A percentile compares a stretch with the other conserved stretches of the same genome.
Evolutionary conservation across 2,888 invertebrate genomes (phyloP).

Genomic region (Leptinotarsa peninsularis): DNA sequence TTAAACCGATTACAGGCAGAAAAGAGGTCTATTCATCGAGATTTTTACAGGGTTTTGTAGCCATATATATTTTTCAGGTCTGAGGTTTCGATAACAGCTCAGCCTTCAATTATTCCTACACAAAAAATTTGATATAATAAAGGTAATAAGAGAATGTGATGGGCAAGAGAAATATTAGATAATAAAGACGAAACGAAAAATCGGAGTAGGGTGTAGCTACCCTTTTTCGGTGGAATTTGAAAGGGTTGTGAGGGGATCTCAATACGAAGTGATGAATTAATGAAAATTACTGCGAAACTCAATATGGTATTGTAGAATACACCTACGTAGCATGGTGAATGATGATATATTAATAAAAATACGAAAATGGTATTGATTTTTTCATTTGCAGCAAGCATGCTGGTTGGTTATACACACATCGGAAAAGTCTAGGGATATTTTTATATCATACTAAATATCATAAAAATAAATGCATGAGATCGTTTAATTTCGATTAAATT

Average conservation of each 20-base stretch:
- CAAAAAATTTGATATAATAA: slow-evolving; percentile 38
- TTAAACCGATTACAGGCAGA: slow-evolving; percentile 56
- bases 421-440: no score
- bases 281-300: slow-evolving; percentile 47
- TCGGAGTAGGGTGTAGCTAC: slow-evolving; percentile 41
- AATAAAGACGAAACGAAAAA: slow-evolving; percentile 46
- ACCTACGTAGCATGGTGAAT: slow-evolving; percentile 5
- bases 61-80: slow-evolving; percentile 24
- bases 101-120: slow-evolving; percentile 9
- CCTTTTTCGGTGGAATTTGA: slow-evolving; percentile 47
- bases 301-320: slow-evolving; percentile 38
- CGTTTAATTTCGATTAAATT: no score
- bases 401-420: not conserved
- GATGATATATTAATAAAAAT: slow-evolving; percentile 9
- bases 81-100: slow-evolving; percentile 2
- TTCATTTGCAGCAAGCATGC: not conserved
- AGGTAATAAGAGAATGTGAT: slow-evolving; percentile 42
- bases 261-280: slow-evolving; percentile 60
- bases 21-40: slow-evolving; percentile 53
- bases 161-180: slow-evolving; percentile 46
- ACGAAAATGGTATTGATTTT: slow-evolving; percentile 15
- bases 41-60: slow-evolving; percentile 51
- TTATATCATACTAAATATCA: no score
- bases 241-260: slow-evolving; percentile 54
- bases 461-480: no score